Evolutionary conservation across 2,797 vertebrate genomes (phyloP).

Genomic region (Acanthurus lineatus): DNA sequence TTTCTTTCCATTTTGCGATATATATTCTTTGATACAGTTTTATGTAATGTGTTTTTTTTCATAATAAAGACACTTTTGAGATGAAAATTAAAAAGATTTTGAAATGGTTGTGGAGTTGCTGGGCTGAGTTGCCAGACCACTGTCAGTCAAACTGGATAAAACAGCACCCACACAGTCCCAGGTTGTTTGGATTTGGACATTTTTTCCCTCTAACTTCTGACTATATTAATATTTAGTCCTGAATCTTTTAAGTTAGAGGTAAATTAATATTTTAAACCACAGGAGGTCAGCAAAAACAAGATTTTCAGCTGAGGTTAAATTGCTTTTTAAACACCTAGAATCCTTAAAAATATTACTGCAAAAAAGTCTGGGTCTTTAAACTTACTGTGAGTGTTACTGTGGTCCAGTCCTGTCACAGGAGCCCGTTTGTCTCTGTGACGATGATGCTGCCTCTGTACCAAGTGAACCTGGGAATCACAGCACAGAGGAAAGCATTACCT

Average conservation of each 20-base stretch:
- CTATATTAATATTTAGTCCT: not conserved
- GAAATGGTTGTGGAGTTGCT: no score
- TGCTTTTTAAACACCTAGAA: not conserved
- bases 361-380: not conserved
- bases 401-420: slow-evolving; percentile 31
- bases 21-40: not conserved
- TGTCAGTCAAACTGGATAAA: not conserved
- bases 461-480: slow-evolving; percentile 64
- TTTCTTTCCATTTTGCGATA: not conserved
- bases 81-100: no score
- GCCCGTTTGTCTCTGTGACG: slow-evolving; percentile 63
- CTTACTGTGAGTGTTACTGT: slow-evolving; percentile 38
- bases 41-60: no score
- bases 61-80: no score
- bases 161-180: not conserved
- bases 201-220: not conserved
- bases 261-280: not conserved
- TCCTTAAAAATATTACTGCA: not conserved
- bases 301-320: no score
- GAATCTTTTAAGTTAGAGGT: not conserved
- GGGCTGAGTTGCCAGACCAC: not conserved
- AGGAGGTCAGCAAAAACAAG: not conserved
- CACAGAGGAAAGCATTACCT: slow-evolving; percentile 2
- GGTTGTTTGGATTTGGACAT: not conserved
- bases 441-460: slow-evolving; percentile 62